phyloP scores from a whole-genome alignment of 2,888 invertebrate species.

The Omphaloscelis lunosa region DNA sequence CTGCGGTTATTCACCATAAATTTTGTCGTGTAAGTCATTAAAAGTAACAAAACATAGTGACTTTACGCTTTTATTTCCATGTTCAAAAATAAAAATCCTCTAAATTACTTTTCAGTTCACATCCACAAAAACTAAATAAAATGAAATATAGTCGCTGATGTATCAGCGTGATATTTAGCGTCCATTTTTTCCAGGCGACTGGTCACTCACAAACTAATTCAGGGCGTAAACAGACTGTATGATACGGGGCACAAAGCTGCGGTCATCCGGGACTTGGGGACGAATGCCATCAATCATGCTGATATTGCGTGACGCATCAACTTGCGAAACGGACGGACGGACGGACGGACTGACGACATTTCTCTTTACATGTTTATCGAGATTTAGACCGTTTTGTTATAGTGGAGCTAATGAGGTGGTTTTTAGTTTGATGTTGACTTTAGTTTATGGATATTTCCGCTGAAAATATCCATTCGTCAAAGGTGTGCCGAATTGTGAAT shows the following conservation, averaged over 20 bases:
- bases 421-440: slow-evolving; percentile 23
- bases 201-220: slow-evolving; percentile 65
- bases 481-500: neutral
- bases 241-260: slow-evolving; percentile 66
- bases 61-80: neutral
- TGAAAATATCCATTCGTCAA: neutral
- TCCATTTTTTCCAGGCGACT: slow-evolving; percentile 64
- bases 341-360: slow-evolving; percentile 69
- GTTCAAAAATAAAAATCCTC: neutral
- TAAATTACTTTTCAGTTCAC: slow-evolving; percentile 24
- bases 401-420: slow-evolving; percentile 43
- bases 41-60: neutral
- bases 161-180: slow-evolving; percentile 57
- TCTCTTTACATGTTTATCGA: slow-evolving; percentile 76
- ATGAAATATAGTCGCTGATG: slow-evolving; percentile 40
- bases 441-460: neutral
- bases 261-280: slow-evolving; percentile 73
- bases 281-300: slow-evolving; percentile 83
- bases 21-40: neutral
- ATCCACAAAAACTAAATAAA: slow-evolving; percentile 37
- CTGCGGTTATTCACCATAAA: neutral
- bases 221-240: slow-evolving; percentile 65
- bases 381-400: slow-evolving; percentile 61
- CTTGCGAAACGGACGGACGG: slow-evolving; percentile 67
- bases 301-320: slow-evolving; percentile 87